A percentile compares a stretch with the other conserved stretches of the same genome.
Conservation (phyloP, 2,113 vertebrate species). For the Fulmarus glacialis region DNA sequence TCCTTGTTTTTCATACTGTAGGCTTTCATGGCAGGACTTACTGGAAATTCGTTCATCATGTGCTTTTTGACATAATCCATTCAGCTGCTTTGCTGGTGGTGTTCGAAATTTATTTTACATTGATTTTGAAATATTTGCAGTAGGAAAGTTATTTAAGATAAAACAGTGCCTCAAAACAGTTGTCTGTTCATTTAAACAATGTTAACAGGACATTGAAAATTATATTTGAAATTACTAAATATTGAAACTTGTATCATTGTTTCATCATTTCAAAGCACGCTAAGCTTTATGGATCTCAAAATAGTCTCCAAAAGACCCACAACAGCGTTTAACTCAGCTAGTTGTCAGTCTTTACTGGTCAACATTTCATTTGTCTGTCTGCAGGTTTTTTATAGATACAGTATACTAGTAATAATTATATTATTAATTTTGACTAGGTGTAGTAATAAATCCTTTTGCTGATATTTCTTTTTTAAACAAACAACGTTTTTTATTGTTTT, state of each 20-base stretch:
- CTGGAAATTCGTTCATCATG: constrained; percentile 74
- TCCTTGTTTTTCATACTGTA: constrained; percentile 55
- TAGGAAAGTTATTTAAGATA: background rate
- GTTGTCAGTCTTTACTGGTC: background rate
- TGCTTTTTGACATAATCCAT: constrained; percentile 31
- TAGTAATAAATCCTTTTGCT: background rate
- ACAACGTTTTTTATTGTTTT: background rate
- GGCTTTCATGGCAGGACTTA: constrained; percentile 63
- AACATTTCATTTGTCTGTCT: background rate
- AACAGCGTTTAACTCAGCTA: background rate
- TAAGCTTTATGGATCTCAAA: background rate
- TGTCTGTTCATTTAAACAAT: background rate
- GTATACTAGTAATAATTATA: background rate
- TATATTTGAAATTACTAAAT: background rate
- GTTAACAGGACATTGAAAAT: background rate
- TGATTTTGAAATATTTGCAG: background rate
- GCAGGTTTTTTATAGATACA: background rate
- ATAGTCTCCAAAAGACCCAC: background rate
- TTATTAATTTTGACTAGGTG: background rate
- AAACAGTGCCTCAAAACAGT: background rate
- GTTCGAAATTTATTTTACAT: background rate
- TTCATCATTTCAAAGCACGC: background rate
- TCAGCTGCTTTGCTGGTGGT: background rate
- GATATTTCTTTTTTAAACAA: background rate
- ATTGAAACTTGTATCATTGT: background rate